phyloP scores from a whole-genome alignment of 2,888 invertebrate species.

The Nymphalis urticae region DNA sequence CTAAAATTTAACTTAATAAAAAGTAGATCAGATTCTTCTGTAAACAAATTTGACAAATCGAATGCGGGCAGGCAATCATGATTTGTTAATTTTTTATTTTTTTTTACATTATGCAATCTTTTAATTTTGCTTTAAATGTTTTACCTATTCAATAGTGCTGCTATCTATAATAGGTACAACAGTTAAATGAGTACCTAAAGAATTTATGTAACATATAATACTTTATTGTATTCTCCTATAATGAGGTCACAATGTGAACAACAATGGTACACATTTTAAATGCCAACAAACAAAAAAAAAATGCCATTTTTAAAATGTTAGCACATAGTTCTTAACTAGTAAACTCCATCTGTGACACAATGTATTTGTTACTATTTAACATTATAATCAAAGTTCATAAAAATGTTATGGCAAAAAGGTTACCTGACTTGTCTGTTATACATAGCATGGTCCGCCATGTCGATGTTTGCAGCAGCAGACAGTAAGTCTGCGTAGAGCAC shows the following conservation, averaged over 20 bases:
- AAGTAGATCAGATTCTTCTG: too few relatives aligned
- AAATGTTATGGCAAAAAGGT: slow-evolving; percentile 25
- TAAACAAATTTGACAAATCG: too few relatives aligned
- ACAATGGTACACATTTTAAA: slow-evolving; percentile 4
- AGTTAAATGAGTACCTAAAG: neutral
- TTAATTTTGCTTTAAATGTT: too few relatives aligned
- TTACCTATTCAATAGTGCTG: too few relatives aligned
- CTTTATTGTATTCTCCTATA: slow-evolving; percentile 11
- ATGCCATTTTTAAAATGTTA: slow-evolving; percentile 12
- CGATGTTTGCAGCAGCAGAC: slow-evolving; percentile 70
- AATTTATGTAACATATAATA: slow-evolving; percentile 10
- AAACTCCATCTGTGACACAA: neutral
- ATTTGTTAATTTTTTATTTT: too few relatives aligned
- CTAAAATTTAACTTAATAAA: too few relatives aligned
- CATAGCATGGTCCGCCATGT: slow-evolving; percentile 73
- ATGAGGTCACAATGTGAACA: slow-evolving; percentile 18
- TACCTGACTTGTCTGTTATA: slow-evolving; percentile 88
- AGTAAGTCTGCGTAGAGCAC: slow-evolving; percentile 69
- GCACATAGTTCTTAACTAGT: neutral
- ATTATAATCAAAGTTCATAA: neutral
- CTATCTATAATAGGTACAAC: too few relatives aligned
- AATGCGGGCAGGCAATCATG: too few relatives aligned
- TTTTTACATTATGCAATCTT: too few relatives aligned
- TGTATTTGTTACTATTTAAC: neutral
- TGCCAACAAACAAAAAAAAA: slow-evolving; percentile 5